phyloP scores from a whole-genome alignment of 2,888 invertebrate genomes.

The Rhagonycha fulva region DNA sequence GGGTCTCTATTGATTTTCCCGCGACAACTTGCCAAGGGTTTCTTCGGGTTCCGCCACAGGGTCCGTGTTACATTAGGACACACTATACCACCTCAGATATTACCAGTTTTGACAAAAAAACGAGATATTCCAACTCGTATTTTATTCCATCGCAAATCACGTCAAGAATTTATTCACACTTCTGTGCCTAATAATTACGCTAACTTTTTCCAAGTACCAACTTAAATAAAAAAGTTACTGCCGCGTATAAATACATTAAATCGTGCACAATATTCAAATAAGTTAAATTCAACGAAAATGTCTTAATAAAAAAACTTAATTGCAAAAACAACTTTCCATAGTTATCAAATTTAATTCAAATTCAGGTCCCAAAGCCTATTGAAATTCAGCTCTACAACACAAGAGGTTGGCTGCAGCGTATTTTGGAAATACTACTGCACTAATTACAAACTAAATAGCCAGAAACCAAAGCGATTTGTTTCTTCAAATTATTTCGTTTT shows the following conservation, averaged over 20 bases:
- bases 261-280: not conserved
- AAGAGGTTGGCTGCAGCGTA: constrained; percentile 14
- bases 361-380: constrained; percentile 10
- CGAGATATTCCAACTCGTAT: not conserved
- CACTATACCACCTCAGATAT: constrained; percentile 27
- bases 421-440: constrained; percentile 15
- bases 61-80: constrained; percentile 33
- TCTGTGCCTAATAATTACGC: not conserved
- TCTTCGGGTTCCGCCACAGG: constrained; percentile 35
- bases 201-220: not conserved
- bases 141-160: not conserved
- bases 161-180: not conserved
- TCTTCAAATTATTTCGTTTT: constrained; percentile 16
- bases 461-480: not conserved
- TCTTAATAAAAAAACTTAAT: constrained; percentile 1
- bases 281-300: not conserved
- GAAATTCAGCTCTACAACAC: constrained; percentile 12
- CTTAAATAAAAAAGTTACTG: not conserved
- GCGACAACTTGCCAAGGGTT: constrained; percentile 38
- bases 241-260: not conserved
- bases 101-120: constrained; percentile 13
- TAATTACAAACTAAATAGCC: constrained; percentile 23
- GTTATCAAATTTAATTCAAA: constrained; percentile 5
- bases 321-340: constrained; percentile 3
- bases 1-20: constrained; percentile 41